Evolutionary conservation across 2,888 invertebrate genomes (phyloP), one percentile per base, ranked within the genome.

Genomic region (Cremastinae sp.): DNA sequence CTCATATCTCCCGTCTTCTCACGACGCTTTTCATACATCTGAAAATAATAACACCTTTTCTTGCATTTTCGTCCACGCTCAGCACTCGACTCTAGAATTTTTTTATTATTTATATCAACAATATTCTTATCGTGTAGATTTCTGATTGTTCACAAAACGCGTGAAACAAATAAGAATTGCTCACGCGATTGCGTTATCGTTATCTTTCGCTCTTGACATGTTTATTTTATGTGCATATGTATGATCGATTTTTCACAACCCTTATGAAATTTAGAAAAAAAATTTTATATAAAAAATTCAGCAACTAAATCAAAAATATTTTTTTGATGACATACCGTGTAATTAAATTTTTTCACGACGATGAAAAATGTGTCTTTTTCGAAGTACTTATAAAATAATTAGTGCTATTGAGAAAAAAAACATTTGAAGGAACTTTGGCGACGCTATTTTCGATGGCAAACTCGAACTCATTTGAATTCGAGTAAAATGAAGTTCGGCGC

Each of bases 71-170:
- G 12, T 43, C 1, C 14, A 41, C 12, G 2, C 14, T n/a, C n/a
- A n/a, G 8, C 45, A 41, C 49, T 35, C 49, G 12, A 7, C 18
- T 12, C 8, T 12, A 49, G 37, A 62, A n/a, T 35, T 0, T 14
- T n/a, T 56, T 39, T 8, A 12, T 18, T 49, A 20, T 62, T 39
- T 16, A 16, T n/a, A 9, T 18, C 14, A 20, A 12, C 18, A 12
- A n/a, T 8, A 14, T 37, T 39, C 49, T 62, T 51, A 62, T 62
- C 62, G 9, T 8, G 10, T 37, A 28, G 28, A 28, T 62, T 20
- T 5, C 10, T 18, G 14, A 39, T 16, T 20, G 7, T 39, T 37
- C 45, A 47, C 47, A 61, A 18, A 12, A 45, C 4, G 22, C 41
- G 53, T 43, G 41, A 66, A 49, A 43, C 45, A 16, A 45, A 20